Percentiles rank a stretch among this genome's conserved stretches.
Evolutionary conservation across 1,140 invertebrate genomes (phyloP).

Genomic region (Brachionus rotundiformis): DNA sequence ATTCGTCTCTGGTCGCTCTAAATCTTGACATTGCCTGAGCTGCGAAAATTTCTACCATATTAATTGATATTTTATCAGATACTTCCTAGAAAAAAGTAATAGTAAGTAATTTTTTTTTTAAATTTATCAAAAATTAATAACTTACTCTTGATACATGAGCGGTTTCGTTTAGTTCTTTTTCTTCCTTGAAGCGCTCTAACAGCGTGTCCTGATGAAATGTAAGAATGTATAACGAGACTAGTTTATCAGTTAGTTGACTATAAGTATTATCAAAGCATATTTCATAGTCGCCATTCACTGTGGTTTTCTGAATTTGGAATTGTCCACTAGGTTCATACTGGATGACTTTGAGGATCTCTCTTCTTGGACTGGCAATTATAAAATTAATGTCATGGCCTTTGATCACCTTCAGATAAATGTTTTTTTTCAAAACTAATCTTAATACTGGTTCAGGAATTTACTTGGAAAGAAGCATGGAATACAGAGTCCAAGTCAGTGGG

Average conservation of each 20-base stretch:
- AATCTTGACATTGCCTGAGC: constrained; percentile 49
- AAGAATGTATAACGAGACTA: constrained; percentile 44
- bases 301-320: constrained; percentile 47
- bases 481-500: constrained; percentile 15
- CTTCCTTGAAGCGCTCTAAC: constrained; percentile 19
- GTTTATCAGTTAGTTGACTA: constrained; percentile 23
- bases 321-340: background rate
- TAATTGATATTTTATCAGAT: constrained; percentile 24
- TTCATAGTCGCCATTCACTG: constrained; percentile 33
- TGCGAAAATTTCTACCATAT: constrained; percentile 45
- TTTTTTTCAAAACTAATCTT: background rate
- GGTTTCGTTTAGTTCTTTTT: constrained; percentile 39
- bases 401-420: background rate
- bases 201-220: constrained; percentile 41
- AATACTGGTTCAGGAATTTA: background rate
- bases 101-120: background rate
- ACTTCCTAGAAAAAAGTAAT: background rate
- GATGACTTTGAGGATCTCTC: constrained; percentile 13
- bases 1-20: constrained; percentile 19
- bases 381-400: constrained; percentile 28
- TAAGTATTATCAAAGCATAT: constrained; percentile 46
- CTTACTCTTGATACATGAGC: constrained; percentile 21
- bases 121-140: background rate
- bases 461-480: constrained; percentile 37
- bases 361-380: background rate